Base-by-base conservation (phyloP, 2,113 vertebrate species). In the Bufo bufo region DNA sequence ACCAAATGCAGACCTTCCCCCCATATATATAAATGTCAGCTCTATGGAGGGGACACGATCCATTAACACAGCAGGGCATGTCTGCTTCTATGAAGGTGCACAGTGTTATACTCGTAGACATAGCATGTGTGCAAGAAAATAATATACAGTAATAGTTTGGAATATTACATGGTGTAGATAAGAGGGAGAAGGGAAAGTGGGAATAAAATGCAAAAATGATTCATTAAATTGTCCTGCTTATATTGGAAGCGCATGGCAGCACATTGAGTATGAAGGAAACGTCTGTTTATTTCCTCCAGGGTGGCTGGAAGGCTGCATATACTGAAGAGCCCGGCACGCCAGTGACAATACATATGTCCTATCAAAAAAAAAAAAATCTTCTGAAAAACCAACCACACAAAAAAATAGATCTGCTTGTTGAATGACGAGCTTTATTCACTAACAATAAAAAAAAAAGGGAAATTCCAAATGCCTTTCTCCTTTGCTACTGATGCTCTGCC, bases 271-370 rank as follows among this genome's bases (percentile, higher is more conserved):
- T 90, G 91, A 91, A 92, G 91, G 88, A 90, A 93, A 91, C 90
- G 92, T 93, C 91, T 83, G 93, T 90, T 91, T 92, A 93, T 93
- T 93, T 93, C 92, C 92, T 93, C 90, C 91, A 92, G 92, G 92
- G 92, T 0, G 88, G 89, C 93, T 94, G 93, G 93, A 93, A 94
- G 91, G 90, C 90, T 91, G 91, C 78, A 85, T 91, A 89, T 84
- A 91, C 90, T 93, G 93, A 91, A 93, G 92, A 92, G 91, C 91
- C 81, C 69, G 89, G 91, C 92, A 90, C 89, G 91, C 91, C 91
- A 91, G 92, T 92, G 90, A 92, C 90, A 90, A 92, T 87, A 91
- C 91, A 92, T 69, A 33, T 69, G 66, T 19, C 66, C 66, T 33
- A 33, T 69, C 90, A 90, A 92, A 89, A 85, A 90, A 89, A 84